Base-by-base conservation (phyloP, 2,797 vertebrate species). In the Anguilla anguilla region DNA sequence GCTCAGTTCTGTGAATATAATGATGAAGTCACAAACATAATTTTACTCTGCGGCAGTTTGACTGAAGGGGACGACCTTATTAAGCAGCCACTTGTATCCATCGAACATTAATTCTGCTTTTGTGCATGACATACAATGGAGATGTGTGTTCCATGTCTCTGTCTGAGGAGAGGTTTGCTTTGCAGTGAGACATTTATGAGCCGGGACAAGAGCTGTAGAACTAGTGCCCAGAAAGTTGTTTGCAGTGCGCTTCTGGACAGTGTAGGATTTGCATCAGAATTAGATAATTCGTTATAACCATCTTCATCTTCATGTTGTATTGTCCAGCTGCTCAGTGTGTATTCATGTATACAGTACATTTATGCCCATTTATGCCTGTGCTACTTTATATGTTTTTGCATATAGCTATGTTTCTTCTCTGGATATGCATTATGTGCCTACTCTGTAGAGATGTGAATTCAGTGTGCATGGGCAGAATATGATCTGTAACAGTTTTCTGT, bases 201-300 rank as follows among this genome's bases (percentile, higher is more conserved):
- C 43, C 22, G 15, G 31, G 74, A 79, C 5, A 46, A 39, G 74
- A 46, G 79, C 79, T 15, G 46, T 39, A 77, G 43, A 46, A 46
- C 43, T 46, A 7, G 77, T 86, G 84, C 86, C 25, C 46, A 53
- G 6, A 39, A 77, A 85, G 53, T 49, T 59, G 22, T 64, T 88
- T 61, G 90, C 57, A 86, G 90, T 46, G 25, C 82, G 55, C 61
- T 77, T 69, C 85, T 87, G 88, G 81, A 55, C 83, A 88, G 82
- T 49, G 25, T 87, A 87, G 64, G 83, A 59, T 17, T 87, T 82
- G 28, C 88, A 25, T 90, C 64, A 87, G 82, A 77, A 85, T 88
- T 86, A 11, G 61, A 53, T 49, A 85, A 39, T 49, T 39, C 17
- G 19, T 85, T 0, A 84, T 77, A 86, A 85, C 85, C 0, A 84